Evolutionary conservation across 2,888 invertebrate species (phyloP), one percentile per base, ranked within the genome.

Genomic region (Acleris laterana): DNA sequence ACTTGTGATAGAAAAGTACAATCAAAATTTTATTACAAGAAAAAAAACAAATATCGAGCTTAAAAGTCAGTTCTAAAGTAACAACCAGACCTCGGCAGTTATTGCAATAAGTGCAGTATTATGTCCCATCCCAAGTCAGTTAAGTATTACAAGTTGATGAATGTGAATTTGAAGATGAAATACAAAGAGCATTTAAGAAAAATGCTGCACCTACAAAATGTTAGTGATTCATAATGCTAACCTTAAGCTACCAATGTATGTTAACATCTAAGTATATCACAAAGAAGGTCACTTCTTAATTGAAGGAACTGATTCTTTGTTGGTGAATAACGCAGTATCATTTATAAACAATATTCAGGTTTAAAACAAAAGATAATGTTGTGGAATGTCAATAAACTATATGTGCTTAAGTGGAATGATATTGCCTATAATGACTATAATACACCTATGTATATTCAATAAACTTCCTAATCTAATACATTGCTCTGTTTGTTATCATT

Each of bases 401-500:
- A 51, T 22, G 22, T 56, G 46, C n/a, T 46, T 16, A 46, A 46
- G n/a, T 22, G 25, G 3, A 13, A 22, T 55, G 20, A 32, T 42
- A 7, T 46, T 25, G n/a, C 25, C 9, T 56, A 42, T 22, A n/a
- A 0, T 25, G n/a, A 17, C 9, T 56, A 42, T 28, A 28, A 28
- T 28, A 32, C 9, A 32, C 32, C 32, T 32, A 32, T 28, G 32
- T 22, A 46, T 19, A 16, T 42, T 16, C 20, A 62, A 22, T 20
- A 38, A 55, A 13, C 49, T 50, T 56, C 38, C 53, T 57, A 51
- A 61, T 57, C 62, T 20, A 56, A 46, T 42, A 55, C 62, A 62
- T 50, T 65, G 65, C 53, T 38, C 60, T 60, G 9, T 57, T 38
- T 57, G 57, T 28, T 57, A 59, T 42, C 49, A 22, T n/a, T 49